Evolutionary conservation across 2,113 vertebrate genomes (phyloP).

Genomic region (Maccullochella peelii): DNA sequence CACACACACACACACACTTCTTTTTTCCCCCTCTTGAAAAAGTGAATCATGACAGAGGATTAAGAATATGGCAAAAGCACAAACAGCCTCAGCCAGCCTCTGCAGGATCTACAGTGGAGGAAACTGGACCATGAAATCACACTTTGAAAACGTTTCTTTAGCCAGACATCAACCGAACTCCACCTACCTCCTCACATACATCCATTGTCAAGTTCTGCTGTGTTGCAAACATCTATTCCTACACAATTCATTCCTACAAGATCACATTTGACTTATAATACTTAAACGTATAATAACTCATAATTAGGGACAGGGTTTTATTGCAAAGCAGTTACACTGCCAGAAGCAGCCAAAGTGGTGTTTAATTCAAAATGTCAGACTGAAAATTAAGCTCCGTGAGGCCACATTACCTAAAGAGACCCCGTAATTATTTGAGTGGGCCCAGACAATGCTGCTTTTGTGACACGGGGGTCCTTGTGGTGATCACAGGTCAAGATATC

Average conservation of each 20-base stretch:
- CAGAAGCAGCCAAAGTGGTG: constrained; percentile 14
- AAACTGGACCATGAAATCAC: constrained; percentile 45
- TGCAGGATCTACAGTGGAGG: constrained; percentile 41
- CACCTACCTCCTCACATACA: constrained; percentile 4
- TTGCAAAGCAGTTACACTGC: background rate
- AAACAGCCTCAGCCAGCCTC: constrained; percentile 50
- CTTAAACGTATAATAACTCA: background rate
- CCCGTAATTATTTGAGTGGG: constrained; percentile 17
- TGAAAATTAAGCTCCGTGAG: constrained; percentile 28
- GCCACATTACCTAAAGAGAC: constrained; percentile 46
- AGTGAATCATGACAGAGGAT: constrained; percentile 73
- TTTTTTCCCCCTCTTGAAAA: constrained; percentile 40
- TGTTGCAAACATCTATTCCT: background rate
- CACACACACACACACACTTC: constrained; percentile 8
- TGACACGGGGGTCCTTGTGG: constrained; percentile 43
- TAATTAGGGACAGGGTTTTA: background rate
- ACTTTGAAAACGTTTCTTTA: constrained; percentile 9
- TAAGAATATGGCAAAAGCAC: constrained; percentile 68
- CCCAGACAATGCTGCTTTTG: constrained; percentile 61
- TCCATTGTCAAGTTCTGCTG: background rate
- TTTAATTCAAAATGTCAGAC: constrained; percentile 44
- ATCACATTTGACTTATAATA: background rate
- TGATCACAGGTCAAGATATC: constrained; percentile 54
- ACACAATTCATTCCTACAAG: background rate
- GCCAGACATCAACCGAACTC: background rate